Evolutionary conservation across 2,888 invertebrate genomes (phyloP), one percentile per base, ranked within the genome.

Genomic region (Apotomis capreana): DNA sequence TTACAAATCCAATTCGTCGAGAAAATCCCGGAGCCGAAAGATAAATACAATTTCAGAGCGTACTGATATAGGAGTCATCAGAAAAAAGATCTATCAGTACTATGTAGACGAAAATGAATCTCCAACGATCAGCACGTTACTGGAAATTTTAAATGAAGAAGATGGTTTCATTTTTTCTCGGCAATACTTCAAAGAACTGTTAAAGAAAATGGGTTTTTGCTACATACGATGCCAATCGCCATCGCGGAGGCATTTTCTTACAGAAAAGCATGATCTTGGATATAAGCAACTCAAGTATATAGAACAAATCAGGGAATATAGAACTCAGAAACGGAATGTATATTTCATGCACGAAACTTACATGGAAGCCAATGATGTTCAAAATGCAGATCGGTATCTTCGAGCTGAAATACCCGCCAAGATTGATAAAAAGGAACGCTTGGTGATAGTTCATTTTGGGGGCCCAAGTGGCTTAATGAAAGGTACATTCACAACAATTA

Each of bases 301-400:
- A 5, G 3, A 3, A 40, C 9, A 54, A 40, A 40, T 63, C 40
- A 54, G 13, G 9, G 40, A 63, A 54, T 63, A 13, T 52, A 63
- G 63, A 40, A 52, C 63, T 40, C 13, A 63, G 10, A 52, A 54
- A 0, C 37, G 52, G 1, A 63, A 63, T 9, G 9, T 63, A 40
- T 63, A 67, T 58, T 67, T 67, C 10, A 49, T 67, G 57, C 67
- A 58, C n/a, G 63, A 63, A 40, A 63, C 63, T 6, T 63, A 40
- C 36, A 63, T 54, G 63, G 63, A 63, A 13, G 51, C 52, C 26
- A 40, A 1, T 5, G 63, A 54, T 10, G 52, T 37, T 10, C 52
- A 12, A 13, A 40, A 4, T 4, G 37, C 13, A 4, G 37, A 40
- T 13, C 9, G 8, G 4, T 63, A n/a, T 15, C 52, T 63, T 4